Conservation (phyloP, 30 jellyfish, hydroid and myxozoan genomes). For the Phacellophora camtschatica region DNA sequence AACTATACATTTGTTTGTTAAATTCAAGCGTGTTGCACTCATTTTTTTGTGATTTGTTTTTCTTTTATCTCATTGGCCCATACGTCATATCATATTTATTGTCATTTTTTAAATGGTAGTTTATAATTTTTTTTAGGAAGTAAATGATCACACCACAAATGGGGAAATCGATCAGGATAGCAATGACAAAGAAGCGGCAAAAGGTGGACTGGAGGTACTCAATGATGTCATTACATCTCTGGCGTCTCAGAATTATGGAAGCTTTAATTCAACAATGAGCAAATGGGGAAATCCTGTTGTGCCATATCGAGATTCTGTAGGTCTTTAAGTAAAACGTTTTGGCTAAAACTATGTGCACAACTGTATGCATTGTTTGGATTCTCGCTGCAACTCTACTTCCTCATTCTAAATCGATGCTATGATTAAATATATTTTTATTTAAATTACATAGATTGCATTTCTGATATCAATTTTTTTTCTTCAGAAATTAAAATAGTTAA, state of each 20-base stretch:
- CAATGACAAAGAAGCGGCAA: slow-evolving; percentile 58
- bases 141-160: slow-evolving; percentile 22
- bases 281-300: slow-evolving; percentile 84
- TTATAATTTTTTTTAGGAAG: background rate
- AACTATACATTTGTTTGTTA: too few relatives aligned
- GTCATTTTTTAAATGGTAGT: background rate
- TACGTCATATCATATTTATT: background rate
- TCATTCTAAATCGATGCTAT: too few relatives aligned
- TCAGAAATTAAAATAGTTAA: too few relatives aligned
- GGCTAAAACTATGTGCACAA: too few relatives aligned
- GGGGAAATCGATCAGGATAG: slow-evolving; percentile 46
- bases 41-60: background rate
- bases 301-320: slow-evolving; percentile 87
- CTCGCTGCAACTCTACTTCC: too few relatives aligned
- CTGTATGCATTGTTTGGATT: too few relatives aligned
- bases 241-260: slow-evolving; percentile 91
- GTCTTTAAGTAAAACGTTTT: background rate
- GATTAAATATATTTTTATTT: too few relatives aligned
- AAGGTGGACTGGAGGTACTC: slow-evolving; percentile 86
- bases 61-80: background rate
- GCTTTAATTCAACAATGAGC: slow-evolving; percentile 81
- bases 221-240: slow-evolving; percentile 86
- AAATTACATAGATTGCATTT: too few relatives aligned
- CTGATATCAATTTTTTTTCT: too few relatives aligned
- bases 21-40: too few relatives aligned